Percentiles rank a stretch among this genome's conserved stretches.
Conservation (phyloP, 2,888 invertebrate species). For the Drosophila testacea region DNA sequence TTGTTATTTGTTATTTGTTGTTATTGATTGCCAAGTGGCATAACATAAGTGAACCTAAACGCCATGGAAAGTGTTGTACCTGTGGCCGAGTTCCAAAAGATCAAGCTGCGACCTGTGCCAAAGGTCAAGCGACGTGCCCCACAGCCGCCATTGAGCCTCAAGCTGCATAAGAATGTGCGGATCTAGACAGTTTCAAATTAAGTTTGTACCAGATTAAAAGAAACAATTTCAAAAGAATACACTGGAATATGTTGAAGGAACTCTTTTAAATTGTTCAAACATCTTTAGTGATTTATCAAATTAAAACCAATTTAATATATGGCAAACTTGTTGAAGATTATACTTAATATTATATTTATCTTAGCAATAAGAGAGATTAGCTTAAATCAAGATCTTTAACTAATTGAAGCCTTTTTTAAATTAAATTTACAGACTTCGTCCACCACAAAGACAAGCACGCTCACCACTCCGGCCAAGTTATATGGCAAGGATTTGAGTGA, state of each 20-base stretch:
- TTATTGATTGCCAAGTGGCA: conserved; percentile 62
- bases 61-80: conserved; percentile 60
- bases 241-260: no score
- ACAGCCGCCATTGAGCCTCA: conserved; percentile 70
- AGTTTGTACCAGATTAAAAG: no score
- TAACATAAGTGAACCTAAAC: neutral
- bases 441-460: conserved; percentile 94
- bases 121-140: conserved; percentile 80
- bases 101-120: conserved; percentile 79
- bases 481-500: conserved; percentile 95
- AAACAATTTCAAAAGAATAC: no score
- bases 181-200: neutral
- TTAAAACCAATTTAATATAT: no score
- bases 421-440: conserved; percentile 91
- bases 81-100: conserved; percentile 80
- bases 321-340: no score
- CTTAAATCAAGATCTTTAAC: neutral
- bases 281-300: no score
- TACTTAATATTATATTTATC: no score
- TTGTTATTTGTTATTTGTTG: conserved; percentile 33
- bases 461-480: conserved; percentile 95
- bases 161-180: conserved; percentile 66
- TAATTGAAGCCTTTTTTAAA: conserved; percentile 3
- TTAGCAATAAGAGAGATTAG: no score
- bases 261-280: no score